Conservation (phyloP, 2,888 invertebrate species). For the Epirrita christyi region DNA sequence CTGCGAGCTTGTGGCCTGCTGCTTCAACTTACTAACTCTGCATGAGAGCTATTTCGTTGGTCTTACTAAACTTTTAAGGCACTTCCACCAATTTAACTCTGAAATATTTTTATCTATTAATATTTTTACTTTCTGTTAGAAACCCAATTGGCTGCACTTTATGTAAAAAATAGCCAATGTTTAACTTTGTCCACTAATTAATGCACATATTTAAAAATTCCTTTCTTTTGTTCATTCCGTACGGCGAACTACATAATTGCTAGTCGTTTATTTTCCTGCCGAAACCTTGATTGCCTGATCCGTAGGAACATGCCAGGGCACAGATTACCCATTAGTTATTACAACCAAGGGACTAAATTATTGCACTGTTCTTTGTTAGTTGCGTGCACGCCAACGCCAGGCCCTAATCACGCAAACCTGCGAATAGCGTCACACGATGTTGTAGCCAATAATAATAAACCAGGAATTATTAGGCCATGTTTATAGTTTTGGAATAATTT, state of each 20-base stretch:
- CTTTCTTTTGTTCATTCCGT: slow-evolving; percentile 3
- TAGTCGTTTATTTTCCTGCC: slow-evolving; percentile 31
- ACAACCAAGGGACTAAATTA: slow-evolving; percentile 43
- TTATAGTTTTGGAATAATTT: slow-evolving; percentile 38
- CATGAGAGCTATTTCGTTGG: too few relatives aligned
- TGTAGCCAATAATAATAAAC: slow-evolving; percentile 46
- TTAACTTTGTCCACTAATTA: neutral
- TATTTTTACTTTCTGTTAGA: too few relatives aligned
- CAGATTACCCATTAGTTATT: slow-evolving; percentile 12
- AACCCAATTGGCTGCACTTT: too few relatives aligned
- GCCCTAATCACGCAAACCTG: slow-evolving; percentile 55
- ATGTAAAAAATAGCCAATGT: neutral
- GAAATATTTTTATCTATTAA: too few relatives aligned
- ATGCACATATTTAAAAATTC: neutral
- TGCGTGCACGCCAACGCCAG: slow-evolving; percentile 58
- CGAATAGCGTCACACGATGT: slow-evolving; percentile 45
- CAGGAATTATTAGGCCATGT: slow-evolving; percentile 37
- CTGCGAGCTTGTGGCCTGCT: too few relatives aligned
- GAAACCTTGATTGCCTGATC: slow-evolving; percentile 40
- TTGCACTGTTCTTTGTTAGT: slow-evolving; percentile 54
- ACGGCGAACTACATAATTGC: slow-evolving; percentile 26
- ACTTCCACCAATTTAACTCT: too few relatives aligned
- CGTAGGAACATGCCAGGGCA: slow-evolving; percentile 43
- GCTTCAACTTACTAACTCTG: too few relatives aligned
- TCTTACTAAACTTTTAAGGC: too few relatives aligned